A percentile compares a stretch with the other conserved stretches of the same genome.
phyloP scores from a whole-genome alignment of 64 coral and sea anemone species.

The Porites australiensis region DNA sequence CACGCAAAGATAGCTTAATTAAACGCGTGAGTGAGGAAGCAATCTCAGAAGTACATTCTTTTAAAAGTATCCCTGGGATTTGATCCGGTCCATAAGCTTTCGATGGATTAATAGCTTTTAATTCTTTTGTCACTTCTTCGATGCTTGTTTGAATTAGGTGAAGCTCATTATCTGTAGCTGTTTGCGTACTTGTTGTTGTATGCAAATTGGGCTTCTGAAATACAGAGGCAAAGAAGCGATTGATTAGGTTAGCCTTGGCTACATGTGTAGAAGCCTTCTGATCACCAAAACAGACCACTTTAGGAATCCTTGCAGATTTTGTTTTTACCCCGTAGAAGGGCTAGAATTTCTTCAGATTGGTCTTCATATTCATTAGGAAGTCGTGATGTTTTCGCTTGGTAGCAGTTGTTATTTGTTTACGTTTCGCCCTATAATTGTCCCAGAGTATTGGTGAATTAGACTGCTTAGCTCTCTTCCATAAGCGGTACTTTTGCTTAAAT shows the following conservation, averaged over 20 bases:
- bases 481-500: not conserved
- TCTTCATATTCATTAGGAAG: not conserved
- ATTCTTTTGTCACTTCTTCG: not conserved
- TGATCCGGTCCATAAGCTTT: slow-evolving; percentile 29
- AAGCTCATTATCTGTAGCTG: slow-evolving; percentile 15
- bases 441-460: slow-evolving; percentile 23
- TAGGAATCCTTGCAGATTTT: slow-evolving; percentile 43
- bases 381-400: not conserved
- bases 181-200: slow-evolving; percentile 63
- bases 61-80: slow-evolving; percentile 11
- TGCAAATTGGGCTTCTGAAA: slow-evolving; percentile 68
- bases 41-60: slow-evolving; percentile 12
- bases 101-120: not conserved
- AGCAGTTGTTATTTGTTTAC: slow-evolving; percentile 10
- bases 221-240: slow-evolving; percentile 61
- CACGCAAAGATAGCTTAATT: slow-evolving; percentile 19
- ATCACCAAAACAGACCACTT: not conserved
- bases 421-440: slow-evolving; percentile 14
- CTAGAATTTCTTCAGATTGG: slow-evolving; percentile 60
- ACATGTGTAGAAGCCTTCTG: not conserved
- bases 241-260: not conserved
- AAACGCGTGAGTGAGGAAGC: slow-evolving; percentile 11
- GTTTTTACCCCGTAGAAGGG: slow-evolving; percentile 59
- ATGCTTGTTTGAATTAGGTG: too few species aligned
- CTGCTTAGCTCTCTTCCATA: slow-evolving; percentile 29